phyloP scores from a whole-genome alignment of 2,797 vertebrate species.

The Lemur catta region DNA sequence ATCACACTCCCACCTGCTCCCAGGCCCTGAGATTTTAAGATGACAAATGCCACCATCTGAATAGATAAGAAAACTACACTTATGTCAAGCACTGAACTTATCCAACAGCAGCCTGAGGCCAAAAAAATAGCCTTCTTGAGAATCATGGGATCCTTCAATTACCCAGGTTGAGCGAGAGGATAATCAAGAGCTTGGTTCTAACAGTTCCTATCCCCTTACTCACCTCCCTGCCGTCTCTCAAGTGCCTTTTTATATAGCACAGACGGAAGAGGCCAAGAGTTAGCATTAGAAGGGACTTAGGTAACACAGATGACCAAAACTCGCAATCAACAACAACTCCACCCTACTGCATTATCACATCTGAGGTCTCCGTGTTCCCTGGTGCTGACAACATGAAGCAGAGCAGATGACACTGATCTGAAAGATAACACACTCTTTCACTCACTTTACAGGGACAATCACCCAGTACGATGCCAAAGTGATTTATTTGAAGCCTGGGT shows the following conservation, averaged over 20 bases:
- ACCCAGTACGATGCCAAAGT: neutral
- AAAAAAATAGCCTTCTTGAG: neutral
- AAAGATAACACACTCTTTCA: neutral
- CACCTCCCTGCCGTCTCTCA: neutral
- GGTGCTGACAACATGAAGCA: neutral
- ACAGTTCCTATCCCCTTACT: neutral
- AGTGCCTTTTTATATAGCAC: neutral
- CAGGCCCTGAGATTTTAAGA: neutral
- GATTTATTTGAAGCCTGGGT: neutral
- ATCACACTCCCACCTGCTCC: neutral
- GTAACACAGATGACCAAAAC: neutral
- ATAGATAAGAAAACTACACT: neutral
- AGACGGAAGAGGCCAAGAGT: neutral
- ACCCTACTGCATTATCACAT: rapidly evolving
- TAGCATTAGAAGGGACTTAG: neutral
- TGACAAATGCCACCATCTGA: neutral
- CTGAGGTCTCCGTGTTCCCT: neutral
- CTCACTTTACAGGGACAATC: neutral
- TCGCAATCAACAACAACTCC: neutral
- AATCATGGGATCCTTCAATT: neutral
- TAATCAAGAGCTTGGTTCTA: neutral
- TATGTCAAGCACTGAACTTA: neutral
- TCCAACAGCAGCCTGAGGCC: neutral
- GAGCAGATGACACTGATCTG: neutral
- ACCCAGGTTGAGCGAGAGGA: too few species aligned